These are phyloP conservation scores for Diachrysia chrysitis DNA, from an alignment of 2,888 invertebrate species.

Conservation along the genomic window DNA sequence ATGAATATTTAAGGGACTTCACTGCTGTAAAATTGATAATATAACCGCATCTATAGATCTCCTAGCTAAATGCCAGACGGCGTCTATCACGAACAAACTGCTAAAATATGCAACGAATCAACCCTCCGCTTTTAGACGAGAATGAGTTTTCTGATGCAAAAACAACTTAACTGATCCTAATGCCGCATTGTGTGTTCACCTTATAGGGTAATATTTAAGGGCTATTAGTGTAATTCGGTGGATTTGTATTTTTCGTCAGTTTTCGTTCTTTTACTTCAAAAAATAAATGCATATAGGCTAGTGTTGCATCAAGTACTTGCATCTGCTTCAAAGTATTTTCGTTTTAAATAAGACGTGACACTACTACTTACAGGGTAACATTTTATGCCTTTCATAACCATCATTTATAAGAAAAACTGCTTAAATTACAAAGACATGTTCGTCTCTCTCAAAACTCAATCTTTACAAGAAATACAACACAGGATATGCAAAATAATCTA, in stretches of 20 bases:
- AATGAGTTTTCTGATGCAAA: slow-evolving; percentile 26
- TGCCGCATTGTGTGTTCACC: not conserved
- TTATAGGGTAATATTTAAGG: not conserved
- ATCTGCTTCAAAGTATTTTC: no score
- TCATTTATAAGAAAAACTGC: no score
- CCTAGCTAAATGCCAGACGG: slow-evolving; percentile 30
- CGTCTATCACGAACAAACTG: slow-evolving; percentile 29
- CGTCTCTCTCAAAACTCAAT: no score
- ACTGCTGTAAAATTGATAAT: slow-evolving; percentile 52
- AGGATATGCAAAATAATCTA: no score
- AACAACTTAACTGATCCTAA: slow-evolving; percentile 11
- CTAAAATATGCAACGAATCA: slow-evolving; percentile 53
- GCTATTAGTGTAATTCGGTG: not conserved
- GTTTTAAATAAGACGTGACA: no score
- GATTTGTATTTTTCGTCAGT: not conserved
- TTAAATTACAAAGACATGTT: no score
- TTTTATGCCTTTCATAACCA: no score
- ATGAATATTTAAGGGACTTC: slow-evolving; percentile 51
- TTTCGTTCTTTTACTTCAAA: no score
- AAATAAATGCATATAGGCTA: no score
- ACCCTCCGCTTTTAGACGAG: slow-evolving; percentile 18
- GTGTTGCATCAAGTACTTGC: no score
- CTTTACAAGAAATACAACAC: no score
- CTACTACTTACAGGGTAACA: no score
- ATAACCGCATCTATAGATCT: slow-evolving; percentile 52